Conservation (phyloP, 2,113 vertebrate species). For the Forbesichthys agassizii region DNA sequence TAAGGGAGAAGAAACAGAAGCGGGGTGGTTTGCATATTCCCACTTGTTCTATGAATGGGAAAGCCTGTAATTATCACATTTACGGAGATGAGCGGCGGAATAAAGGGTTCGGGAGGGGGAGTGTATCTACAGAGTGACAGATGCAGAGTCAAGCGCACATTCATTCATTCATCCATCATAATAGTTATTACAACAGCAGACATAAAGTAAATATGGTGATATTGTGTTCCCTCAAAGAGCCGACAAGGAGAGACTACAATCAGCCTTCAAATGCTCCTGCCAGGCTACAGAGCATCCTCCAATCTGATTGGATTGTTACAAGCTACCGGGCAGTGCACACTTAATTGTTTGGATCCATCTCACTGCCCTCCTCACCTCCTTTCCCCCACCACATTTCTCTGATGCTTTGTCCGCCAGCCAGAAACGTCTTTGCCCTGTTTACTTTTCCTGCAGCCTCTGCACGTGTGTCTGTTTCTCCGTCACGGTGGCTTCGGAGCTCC, state of each 20-base stretch:
- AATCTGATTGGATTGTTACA: too few species aligned
- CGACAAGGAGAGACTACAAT: too few species aligned
- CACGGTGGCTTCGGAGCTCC: slow-evolving; percentile 69
- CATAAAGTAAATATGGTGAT: too few species aligned
- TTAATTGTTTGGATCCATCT: slow-evolving; percentile 5
- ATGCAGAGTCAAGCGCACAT: not conserved
- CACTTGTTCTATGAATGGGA: slow-evolving; percentile 61
- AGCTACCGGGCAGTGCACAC: not conserved
- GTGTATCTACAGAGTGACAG: not conserved
- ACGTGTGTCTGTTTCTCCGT: slow-evolving; percentile 70
- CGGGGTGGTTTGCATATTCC: slow-evolving; percentile 68
- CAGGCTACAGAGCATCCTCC: too few species aligned
- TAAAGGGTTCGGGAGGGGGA: slow-evolving; percentile 67
- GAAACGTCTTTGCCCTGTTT: slow-evolving; percentile 58
- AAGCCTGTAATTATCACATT: slow-evolving; percentile 83
- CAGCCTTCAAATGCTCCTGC: too few species aligned
- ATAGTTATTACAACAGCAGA: too few species aligned
- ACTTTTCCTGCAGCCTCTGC: slow-evolving; percentile 56
- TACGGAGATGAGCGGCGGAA: slow-evolving; percentile 75
- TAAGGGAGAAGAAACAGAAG: slow-evolving; percentile 67
- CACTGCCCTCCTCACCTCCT: slow-evolving; percentile 17
- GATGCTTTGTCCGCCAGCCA: slow-evolving; percentile 26
- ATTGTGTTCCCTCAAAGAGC: too few species aligned
- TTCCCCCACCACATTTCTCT: slow-evolving; percentile 19
- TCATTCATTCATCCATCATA: not conserved